phyloP scores from a whole-genome alignment of 1,140 invertebrate species.

The Polypedilum pembai region DNA sequence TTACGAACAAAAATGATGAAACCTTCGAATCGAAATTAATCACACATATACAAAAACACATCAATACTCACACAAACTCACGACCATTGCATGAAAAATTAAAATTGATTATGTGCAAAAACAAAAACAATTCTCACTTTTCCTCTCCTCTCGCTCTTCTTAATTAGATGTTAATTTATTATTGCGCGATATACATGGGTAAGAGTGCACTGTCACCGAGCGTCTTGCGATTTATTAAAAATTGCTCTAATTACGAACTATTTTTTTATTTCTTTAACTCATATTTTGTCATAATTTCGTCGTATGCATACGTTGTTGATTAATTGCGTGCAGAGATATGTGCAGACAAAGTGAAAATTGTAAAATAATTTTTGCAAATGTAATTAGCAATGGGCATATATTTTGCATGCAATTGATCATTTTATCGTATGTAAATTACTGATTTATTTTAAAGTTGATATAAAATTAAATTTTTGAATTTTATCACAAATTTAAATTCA shows the following conservation, averaged over 20 bases:
- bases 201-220: conserved; percentile 4
- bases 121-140: background rate
- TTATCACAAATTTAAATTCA: no score
- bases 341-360: no score
- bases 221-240: no score
- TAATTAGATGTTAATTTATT: conserved; percentile 1
- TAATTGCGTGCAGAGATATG: conserved; percentile 11
- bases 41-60: background rate
- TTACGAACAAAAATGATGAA: background rate
- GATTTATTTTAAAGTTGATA: no score
- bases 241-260: background rate
- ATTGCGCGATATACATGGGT: background rate
- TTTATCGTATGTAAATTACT: background rate
- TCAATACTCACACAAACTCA: background rate
- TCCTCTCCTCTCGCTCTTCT: background rate
- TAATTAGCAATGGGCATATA: background rate
- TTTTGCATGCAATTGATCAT: background rate
- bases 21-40: background rate
- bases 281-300: background rate
- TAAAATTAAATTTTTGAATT: no score
- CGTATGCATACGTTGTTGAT: background rate
- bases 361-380: background rate
- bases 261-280: background rate
- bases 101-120: no score
- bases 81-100: background rate